Conservation (phyloP, 2,797 vertebrate species). For the Cossypha heuglini region DNA sequence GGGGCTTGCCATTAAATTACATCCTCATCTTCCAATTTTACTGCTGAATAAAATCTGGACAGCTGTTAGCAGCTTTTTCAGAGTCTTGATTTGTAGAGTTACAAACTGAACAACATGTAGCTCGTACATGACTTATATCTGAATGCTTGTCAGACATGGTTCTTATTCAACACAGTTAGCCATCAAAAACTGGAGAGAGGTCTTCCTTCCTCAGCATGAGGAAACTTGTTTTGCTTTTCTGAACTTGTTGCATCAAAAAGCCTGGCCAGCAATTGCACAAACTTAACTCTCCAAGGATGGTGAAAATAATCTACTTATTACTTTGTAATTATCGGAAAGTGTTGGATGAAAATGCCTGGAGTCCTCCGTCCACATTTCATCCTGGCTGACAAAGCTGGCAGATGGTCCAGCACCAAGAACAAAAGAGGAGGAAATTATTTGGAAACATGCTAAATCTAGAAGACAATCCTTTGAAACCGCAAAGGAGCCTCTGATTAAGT, state of each 20-base stretch:
- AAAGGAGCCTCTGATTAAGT: conserved; percentile 51
- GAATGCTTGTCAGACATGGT: background rate
- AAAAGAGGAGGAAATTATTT: conserved; percentile 34
- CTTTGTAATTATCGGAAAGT: conserved; percentile 62
- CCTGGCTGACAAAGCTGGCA: conserved; percentile 62
- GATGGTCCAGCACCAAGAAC: conserved; percentile 20
- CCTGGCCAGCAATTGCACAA: conserved; percentile 35
- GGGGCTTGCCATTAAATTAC: conserved; percentile 28
- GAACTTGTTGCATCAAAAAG: conserved; percentile 6
- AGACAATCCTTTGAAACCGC: conserved; percentile 5
- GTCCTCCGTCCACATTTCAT: conserved; percentile 25
- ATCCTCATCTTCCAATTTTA: conserved; percentile 39
- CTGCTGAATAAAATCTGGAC: conserved; percentile 17
- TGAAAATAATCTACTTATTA: conserved; percentile 51
- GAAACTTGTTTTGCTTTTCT: conserved; percentile 55
- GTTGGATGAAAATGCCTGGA: conserved; percentile 37
- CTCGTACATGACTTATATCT: background rate
- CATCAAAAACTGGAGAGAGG: background rate
- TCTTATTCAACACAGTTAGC: background rate
- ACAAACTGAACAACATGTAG: conserved; percentile 24
- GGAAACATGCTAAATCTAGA: conserved; percentile 49
- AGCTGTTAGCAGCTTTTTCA: conserved; percentile 37
- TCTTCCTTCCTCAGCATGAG: background rate
- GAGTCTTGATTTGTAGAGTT: conserved; percentile 30
- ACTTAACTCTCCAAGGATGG: conserved; percentile 38